A percentile compares a stretch with the other conserved stretches of the same genome.
These are phyloP conservation scores for Mastomys coucha DNA, from an alignment of 2,113 vertebrate species.

Conservation along the genomic window DNA sequence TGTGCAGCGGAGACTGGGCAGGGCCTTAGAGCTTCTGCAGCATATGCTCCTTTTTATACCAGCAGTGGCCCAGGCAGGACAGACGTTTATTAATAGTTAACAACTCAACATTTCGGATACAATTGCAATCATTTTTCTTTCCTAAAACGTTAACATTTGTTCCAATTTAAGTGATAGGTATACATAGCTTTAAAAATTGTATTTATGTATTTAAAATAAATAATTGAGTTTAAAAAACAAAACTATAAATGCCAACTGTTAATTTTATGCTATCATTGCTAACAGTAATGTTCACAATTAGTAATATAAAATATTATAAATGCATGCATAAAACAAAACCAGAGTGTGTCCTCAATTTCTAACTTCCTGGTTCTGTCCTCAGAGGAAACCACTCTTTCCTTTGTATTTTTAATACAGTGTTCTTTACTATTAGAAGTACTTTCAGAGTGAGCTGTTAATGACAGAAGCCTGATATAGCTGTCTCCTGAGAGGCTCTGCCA, in stretches of 20 bases:
- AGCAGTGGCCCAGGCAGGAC: slow-evolving; percentile 54
- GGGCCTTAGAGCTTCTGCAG: slow-evolving; percentile 57
- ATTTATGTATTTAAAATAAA: slow-evolving; percentile 48
- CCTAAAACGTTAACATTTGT: slow-evolving; percentile 34
- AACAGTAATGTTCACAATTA: background rate
- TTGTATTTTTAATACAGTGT: background rate
- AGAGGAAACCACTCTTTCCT: slow-evolving; percentile 18
- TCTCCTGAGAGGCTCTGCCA: no score
- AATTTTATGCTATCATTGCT: background rate
- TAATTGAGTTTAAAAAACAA: slow-evolving; percentile 15
- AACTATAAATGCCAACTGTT: background rate
- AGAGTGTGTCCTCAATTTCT: background rate
- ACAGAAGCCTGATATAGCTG: no score
- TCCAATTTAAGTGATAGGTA: background rate
- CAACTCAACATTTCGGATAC: slow-evolving; percentile 12
- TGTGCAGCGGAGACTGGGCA: slow-evolving; percentile 66
- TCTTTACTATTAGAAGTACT: slow-evolving; percentile 53
- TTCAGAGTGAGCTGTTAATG: background rate
- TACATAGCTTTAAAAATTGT: background rate
- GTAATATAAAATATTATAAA: background rate
- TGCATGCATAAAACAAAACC: background rate
- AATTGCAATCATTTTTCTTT: slow-evolving; percentile 28
- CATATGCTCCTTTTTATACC: slow-evolving; percentile 62
- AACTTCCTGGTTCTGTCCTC: background rate
- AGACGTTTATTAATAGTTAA: slow-evolving; percentile 55